Evolutionary conservation across 1,140 invertebrate genomes (phyloP).

Genomic region (Uloborus diversus): DNA sequence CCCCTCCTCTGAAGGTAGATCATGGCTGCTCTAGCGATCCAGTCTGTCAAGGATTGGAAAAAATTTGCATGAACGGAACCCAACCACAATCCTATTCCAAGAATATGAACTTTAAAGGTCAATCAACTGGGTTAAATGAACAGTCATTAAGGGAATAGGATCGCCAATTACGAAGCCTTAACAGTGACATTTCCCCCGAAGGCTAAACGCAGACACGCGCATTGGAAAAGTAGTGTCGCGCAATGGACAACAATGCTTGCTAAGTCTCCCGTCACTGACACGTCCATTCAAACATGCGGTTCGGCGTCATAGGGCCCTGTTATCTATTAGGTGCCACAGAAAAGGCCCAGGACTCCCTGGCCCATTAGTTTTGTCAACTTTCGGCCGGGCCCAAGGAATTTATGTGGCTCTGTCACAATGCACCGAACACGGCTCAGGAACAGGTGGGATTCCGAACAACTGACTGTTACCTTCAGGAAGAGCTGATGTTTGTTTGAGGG

Average conservation of each 20-base stretch:
- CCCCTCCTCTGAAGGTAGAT: no score
- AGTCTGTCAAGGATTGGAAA: no score
- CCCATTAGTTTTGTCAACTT: slow-evolving; percentile 54
- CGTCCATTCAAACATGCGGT: neutral
- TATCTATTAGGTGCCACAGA: slow-evolving; percentile 49
- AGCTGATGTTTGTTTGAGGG: slow-evolving; percentile 32
- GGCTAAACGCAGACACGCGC: slow-evolving; percentile 2
- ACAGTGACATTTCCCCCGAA: neutral
- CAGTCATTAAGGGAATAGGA: neutral
- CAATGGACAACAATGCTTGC: neutral
- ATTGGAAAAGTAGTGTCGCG: neutral
- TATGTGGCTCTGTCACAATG: slow-evolving; percentile 13
- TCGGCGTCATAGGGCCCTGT: neutral
- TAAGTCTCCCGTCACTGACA: neutral
- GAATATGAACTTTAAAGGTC: no score
- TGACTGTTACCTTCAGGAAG: neutral
- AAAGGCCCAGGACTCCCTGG: slow-evolving; percentile 31
- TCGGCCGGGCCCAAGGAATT: slow-evolving; percentile 35
- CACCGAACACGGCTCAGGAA: neutral
- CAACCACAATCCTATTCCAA: no score
- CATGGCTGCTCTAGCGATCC: no score
- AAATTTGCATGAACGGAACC: no score
- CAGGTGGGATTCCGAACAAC: no score
- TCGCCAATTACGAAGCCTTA: no score
- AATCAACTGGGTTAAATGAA: no score